phyloP scores from a whole-genome alignment of 2,113 vertebrate species.

The Gila orcuttii region DNA sequence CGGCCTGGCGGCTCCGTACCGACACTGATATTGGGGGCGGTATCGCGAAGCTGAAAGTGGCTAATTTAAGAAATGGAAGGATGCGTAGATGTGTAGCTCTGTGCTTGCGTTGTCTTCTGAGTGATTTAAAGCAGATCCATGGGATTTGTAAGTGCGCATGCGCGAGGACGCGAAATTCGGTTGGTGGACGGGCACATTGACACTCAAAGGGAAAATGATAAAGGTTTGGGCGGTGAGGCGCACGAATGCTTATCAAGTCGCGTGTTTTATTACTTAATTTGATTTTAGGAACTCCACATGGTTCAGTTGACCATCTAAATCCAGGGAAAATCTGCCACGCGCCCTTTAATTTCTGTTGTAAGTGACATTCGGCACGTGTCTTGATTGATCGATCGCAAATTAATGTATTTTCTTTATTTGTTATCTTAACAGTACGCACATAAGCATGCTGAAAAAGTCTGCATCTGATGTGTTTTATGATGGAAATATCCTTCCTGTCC shows the following conservation, averaged over 20 bases:
- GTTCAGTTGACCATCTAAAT: neutral
- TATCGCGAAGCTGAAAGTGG: conserved; percentile 82
- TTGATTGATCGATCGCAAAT: neutral
- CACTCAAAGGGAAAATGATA: neutral
- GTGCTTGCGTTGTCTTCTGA: conserved; percentile 69
- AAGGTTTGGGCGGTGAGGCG: conserved; percentile 7
- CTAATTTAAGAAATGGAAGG: conserved; percentile 78
- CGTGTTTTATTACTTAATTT: neutral
- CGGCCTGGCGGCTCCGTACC: conserved; percentile 87
- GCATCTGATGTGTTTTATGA: neutral
- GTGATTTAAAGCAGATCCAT: conserved; percentile 67
- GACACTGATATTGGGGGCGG: conserved; percentile 86
- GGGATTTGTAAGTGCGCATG: conserved; percentile 72
- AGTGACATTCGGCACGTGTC: neutral
- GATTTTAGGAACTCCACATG: neutral
- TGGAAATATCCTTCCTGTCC: neutral
- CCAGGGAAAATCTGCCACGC: neutral
- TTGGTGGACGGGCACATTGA: conserved; percentile 64
- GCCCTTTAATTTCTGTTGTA: neutral
- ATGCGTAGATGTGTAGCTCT: conserved; percentile 63
- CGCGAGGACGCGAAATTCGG: conserved; percentile 54
- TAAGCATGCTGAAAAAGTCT: no score
- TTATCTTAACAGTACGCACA: neutral
- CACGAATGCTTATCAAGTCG: neutral
- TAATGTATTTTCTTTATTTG: neutral